Conservation (phyloP, 92 coral and sea anemone genomes). For the Scolanthus callimorphus region DNA sequence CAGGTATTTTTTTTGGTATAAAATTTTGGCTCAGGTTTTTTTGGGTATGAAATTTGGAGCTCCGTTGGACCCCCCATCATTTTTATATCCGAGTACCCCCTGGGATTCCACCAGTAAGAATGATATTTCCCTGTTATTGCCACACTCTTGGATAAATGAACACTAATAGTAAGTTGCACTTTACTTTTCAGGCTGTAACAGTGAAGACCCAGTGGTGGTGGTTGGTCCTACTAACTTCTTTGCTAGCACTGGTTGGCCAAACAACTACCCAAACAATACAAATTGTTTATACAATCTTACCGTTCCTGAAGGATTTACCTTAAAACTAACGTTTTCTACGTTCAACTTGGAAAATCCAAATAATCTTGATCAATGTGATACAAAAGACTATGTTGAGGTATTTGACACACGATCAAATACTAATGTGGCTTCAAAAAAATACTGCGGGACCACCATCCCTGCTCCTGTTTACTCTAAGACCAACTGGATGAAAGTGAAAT, state of each 20-base stretch:
- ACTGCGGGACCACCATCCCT: background rate
- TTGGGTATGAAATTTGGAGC: too few species aligned
- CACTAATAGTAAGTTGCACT: too few species aligned
- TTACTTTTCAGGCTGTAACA: background rate
- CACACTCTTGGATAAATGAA: too few species aligned
- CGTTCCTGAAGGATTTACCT: background rate
- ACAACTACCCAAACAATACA: background rate
- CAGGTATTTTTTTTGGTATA: too few species aligned
- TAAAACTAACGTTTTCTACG: background rate
- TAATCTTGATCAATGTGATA: background rate
- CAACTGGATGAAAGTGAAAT: slow-evolving; percentile 1
- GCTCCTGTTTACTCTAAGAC: background rate
- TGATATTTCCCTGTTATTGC: too few species aligned
- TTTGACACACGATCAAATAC: background rate
- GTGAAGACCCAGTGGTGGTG: background rate
- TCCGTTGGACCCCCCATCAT: too few species aligned
- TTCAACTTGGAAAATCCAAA: background rate
- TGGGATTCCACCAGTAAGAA: too few species aligned
- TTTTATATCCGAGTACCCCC: too few species aligned
- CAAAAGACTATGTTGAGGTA: background rate
- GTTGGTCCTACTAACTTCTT: background rate
- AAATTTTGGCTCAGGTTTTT: too few species aligned
- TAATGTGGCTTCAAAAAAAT: background rate
- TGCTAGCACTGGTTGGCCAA: background rate
- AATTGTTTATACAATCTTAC: background rate